phyloP scores from a whole-genome alignment of 2,113 vertebrate genomes.

The Psammodynastes pulverulentus region DNA sequence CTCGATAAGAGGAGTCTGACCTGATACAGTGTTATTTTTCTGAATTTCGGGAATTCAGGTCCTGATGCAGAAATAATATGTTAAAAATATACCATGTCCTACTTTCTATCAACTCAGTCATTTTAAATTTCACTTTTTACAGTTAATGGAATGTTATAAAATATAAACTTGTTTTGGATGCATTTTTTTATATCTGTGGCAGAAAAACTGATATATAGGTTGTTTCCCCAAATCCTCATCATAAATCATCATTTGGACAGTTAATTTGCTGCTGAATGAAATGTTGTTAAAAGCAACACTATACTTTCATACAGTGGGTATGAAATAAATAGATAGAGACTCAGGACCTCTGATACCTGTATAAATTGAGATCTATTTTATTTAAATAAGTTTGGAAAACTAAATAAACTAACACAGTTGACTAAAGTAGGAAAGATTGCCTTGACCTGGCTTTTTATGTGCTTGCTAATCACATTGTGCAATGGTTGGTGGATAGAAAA shows the following conservation, averaged over 20 bases:
- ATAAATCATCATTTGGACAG: conserved; percentile 18
- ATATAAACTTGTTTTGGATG: neutral
- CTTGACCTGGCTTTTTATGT: conserved; percentile 37
- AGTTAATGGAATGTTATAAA: neutral
- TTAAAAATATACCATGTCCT: neutral
- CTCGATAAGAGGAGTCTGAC: neutral
- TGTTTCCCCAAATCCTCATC: neutral
- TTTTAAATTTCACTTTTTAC: neutral
- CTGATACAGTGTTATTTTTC: neutral
- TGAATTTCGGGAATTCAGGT: neutral
- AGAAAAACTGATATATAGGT: neutral
- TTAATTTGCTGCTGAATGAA: conserved; percentile 14
- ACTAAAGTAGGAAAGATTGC: conserved; percentile 16
- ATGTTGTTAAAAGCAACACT: neutral
- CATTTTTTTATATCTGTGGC: neutral
- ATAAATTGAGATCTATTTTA: neutral
- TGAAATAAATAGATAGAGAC: neutral
- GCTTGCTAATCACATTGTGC: conserved; percentile 11
- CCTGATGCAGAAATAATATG: neutral
- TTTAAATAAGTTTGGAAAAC: conserved; percentile 23
- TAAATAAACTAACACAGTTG: conserved; percentile 36
- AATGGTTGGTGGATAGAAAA: neutral
- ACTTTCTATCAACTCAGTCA: neutral
- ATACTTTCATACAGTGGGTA: neutral
- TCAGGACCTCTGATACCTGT: neutral